Conservation (phyloP, 2,113 vertebrate genomes). For the Columbina picui region DNA sequence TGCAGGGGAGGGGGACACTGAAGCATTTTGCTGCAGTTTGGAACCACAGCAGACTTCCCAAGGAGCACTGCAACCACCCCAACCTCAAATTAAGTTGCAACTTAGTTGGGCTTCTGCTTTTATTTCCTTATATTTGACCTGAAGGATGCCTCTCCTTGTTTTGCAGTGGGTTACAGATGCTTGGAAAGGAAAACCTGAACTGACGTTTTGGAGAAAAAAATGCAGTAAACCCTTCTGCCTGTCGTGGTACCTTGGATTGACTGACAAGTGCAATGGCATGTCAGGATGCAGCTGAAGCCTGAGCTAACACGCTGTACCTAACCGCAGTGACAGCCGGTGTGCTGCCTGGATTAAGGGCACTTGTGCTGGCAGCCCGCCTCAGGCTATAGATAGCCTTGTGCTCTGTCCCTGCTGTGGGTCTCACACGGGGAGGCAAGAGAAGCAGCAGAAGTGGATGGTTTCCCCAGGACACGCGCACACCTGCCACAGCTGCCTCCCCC, state of each 20-base stretch:
- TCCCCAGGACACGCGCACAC: no score
- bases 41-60: neutral
- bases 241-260: neutral
- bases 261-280: neutral
- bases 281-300: neutral
- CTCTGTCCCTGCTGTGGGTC: neutral
- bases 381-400: neutral
- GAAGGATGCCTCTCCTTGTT: neutral
- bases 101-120: neutral
- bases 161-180: neutral
- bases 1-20: neutral
- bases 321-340: neutral
- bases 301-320: neutral
- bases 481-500: neutral
- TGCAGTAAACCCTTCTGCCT: neutral
- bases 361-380: neutral
- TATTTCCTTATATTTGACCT: neutral
- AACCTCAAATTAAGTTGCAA: neutral
- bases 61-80: neutral
- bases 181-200: neutral
- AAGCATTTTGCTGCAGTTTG: neutral
- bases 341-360: neutral
- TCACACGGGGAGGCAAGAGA: accelerated
- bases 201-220: neutral
- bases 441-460: neutral